These are phyloP conservation scores for Coboldia fuscipes DNA, from an alignment of 1,140 invertebrate species.

Conservation along the genomic window DNA sequence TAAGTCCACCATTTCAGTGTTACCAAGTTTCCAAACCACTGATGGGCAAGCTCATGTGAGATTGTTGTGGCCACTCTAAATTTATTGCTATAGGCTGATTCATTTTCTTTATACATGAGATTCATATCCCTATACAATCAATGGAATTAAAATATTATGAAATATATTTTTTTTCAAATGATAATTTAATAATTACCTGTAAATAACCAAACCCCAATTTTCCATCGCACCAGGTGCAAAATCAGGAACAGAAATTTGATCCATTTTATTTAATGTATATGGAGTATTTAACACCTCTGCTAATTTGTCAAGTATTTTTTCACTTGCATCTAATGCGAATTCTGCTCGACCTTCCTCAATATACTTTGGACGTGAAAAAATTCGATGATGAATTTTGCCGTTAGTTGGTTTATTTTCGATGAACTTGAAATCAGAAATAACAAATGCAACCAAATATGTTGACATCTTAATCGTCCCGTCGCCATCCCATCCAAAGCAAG, in stretches of 20 bases:
- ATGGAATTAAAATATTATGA: neutral
- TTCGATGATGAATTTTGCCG: neutral
- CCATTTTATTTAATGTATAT: neutral
- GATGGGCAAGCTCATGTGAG: constrained; percentile 15
- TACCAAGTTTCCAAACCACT: constrained; percentile 40
- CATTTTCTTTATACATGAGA: constrained; percentile 57
- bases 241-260: neutral
- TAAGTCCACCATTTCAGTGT: constrained; percentile 19
- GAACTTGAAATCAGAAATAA: constrained; percentile 6
- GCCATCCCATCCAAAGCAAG: neutral
- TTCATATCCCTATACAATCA: constrained; percentile 57
- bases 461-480: neutral
- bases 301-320: neutral
- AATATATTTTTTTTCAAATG: neutral
- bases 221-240: constrained; percentile 16
- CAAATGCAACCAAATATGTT: constrained; percentile 1
- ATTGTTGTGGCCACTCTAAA: constrained; percentile 15
- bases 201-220: neutral
- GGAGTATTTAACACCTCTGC: neutral
- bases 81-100: constrained; percentile 32
- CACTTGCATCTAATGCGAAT: neutral
- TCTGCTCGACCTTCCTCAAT: neutral
- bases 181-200: neutral
- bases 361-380: neutral
- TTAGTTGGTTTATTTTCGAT: neutral